Evolutionary conservation across 1,140 invertebrate species (phyloP), one percentile per base, ranked within the genome.

Genomic region (Brevipalpus yothersi): DNA sequence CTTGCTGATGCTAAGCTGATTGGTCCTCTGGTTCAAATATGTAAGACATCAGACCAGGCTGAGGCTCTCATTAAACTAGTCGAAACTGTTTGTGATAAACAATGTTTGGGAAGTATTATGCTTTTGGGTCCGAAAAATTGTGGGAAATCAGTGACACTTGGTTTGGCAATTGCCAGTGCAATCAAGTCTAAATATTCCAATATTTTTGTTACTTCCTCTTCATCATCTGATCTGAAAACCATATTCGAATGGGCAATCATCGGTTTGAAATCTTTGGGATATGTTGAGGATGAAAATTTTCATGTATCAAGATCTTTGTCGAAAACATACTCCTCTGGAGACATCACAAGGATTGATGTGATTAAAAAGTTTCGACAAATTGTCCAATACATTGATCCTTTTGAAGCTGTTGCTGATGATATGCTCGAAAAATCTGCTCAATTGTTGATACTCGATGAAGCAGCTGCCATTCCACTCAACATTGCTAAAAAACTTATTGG

Each of bases 161-260:
- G 95, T 8, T 73, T 99, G 53, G 80, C 92, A 2, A 84, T 99
- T 40, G 82, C 76, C 39, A 69, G 72, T 7, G 75, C 77, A 41
- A 69, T 80, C 42, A 75, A 70, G 13, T 83, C 84, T 68, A 86
- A 88, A 19, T 98, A 96, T 72, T 90, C 92, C 15, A 98, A 98
- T 70, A 87, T 98, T 54, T 98, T 93, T 73, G 88, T 98, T 13
- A 95, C 94, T 0, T 92, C 90, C 63, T 94, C 95, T 1, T 88
- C 86, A 70, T 93, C 93, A 2, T 94, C 98, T 70, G 99, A 99
- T 77, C 79, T 99, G 68, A 92, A 88, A 62, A 98, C 93, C 0
- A 73, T 99, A 1, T 99, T 99, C 74, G 87, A 97, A 69, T 99
- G 98, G 73, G 76, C 96, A 17, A 81, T 96, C 45, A 96, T 95